Conservation (phyloP, 2,113 vertebrate species). For the Sturnira hondurensis region DNA sequence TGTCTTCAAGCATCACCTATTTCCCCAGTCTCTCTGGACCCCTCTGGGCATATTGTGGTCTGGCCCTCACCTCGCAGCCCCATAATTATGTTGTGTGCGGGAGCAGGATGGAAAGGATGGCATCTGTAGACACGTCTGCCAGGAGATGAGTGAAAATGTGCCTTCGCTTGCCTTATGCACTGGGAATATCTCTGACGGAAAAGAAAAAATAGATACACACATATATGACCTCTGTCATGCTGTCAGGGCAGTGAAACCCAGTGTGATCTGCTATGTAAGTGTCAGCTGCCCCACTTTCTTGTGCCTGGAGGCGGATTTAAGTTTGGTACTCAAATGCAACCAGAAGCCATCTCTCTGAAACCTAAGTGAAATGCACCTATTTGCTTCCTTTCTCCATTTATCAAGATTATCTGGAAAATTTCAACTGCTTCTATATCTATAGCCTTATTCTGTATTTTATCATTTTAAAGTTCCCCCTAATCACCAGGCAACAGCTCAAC, state of each 20-base stretch:
- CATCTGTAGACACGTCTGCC: constrained; percentile 45
- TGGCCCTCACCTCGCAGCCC: not conserved
- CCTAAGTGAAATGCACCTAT: constrained; percentile 60
- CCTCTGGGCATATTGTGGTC: constrained; percentile 39
- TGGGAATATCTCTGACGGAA: constrained; percentile 63
- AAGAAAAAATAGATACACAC: constrained; percentile 42
- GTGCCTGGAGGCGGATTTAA: constrained; percentile 71
- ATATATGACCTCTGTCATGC: constrained; percentile 70
- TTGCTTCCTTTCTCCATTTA: constrained; percentile 33
- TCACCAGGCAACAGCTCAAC: constrained; percentile 1
- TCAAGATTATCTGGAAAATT: constrained; percentile 66
- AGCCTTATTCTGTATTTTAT: constrained; percentile 35
- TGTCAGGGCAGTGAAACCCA: constrained; percentile 73
- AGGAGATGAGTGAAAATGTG: constrained; percentile 62
- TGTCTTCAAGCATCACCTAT: constrained; percentile 46
- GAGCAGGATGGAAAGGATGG: constrained; percentile 25
- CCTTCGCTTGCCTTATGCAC: constrained; percentile 64
- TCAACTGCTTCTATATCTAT: constrained; percentile 71
- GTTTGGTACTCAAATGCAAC: constrained; percentile 63
- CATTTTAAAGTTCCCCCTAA: constrained; percentile 8
- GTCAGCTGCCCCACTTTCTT: constrained; percentile 62
- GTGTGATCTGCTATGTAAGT: constrained; percentile 60
- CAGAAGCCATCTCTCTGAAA: constrained; percentile 68
- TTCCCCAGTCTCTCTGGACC: constrained; percentile 23
- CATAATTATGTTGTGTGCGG: constrained; percentile 57